Evolutionary conservation across 2,113 vertebrate species (phyloP).

Genomic region (Sylvia atricapilla): DNA sequence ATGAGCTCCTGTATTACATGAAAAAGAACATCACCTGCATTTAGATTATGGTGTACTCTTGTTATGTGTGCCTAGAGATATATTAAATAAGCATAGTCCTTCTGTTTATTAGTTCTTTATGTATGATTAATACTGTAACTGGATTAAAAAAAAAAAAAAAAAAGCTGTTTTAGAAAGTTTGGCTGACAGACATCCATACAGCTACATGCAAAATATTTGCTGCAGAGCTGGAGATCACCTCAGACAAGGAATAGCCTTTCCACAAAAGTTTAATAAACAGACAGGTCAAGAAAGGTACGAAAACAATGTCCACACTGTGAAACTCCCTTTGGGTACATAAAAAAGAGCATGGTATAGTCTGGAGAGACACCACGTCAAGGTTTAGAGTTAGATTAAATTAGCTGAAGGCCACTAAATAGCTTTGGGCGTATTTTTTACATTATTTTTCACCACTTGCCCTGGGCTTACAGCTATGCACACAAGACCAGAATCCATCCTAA

Average conservation of each 20-base stretch:
- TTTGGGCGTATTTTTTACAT: neutral
- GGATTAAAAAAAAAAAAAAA: neutral
- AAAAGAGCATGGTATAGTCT: neutral
- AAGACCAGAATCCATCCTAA: neutral
- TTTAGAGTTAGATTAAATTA: neutral
- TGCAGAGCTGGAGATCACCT: neutral
- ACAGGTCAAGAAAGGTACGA: slow-evolving; percentile 37
- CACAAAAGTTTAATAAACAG: slow-evolving; percentile 14
- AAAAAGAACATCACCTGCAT: neutral
- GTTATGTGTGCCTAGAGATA: neutral
- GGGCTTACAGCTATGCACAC: neutral
- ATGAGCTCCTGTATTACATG: neutral
- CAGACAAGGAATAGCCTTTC: neutral
- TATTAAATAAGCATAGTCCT: neutral
- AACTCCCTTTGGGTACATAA: slow-evolving; percentile 49
- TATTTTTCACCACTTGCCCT: neutral
- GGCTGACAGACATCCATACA: neutral
- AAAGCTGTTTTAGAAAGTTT: neutral
- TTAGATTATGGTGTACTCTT: neutral
- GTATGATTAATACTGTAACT: neutral
- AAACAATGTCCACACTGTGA: neutral
- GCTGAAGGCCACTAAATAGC: neutral
- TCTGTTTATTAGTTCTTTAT: neutral
- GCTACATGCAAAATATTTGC: neutral
- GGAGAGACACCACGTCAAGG: neutral